Conservation (phyloP, 2,888 invertebrate genomes). For the Cremastinae sp. region DNA sequence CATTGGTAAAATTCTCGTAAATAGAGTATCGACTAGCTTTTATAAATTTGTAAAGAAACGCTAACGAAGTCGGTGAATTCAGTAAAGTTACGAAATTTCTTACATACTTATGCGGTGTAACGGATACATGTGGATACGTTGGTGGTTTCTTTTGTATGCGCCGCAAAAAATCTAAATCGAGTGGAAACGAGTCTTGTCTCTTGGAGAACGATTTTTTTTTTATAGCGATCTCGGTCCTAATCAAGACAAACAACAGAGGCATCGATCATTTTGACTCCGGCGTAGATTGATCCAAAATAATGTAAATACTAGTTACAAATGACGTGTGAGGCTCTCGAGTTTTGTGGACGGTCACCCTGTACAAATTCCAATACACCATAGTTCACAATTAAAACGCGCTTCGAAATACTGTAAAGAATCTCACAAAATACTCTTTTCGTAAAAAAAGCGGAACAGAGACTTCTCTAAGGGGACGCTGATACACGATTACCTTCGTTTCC, state of each 20-base stretch:
- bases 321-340: slow-evolving; percentile 65
- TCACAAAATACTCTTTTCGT: slow-evolving; percentile 79
- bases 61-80: slow-evolving; percentile 34
- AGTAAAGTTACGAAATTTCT: slow-evolving; percentile 17
- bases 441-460: slow-evolving; percentile 70
- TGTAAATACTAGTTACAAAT: no score
- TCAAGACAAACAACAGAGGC: slow-evolving; percentile 4
- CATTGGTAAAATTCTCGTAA: slow-evolving; percentile 30
- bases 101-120: no score
- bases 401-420: slow-evolving; percentile 80
- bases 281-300: slow-evolving; percentile 62
- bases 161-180: no score
- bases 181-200: not conserved
- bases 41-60: slow-evolving; percentile 40
- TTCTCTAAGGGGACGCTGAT: slow-evolving; percentile 25
- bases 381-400: slow-evolving; percentile 78
- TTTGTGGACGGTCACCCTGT: slow-evolving; percentile 76
- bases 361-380: slow-evolving; percentile 74
- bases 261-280: not conserved
- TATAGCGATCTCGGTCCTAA: slow-evolving; percentile 7
- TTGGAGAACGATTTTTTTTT: slow-evolving; percentile 20
- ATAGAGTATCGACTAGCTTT: slow-evolving; percentile 54
- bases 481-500: slow-evolving; percentile 21
- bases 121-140: no score
- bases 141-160: no score